A percentile compares a stretch with the other conserved stretches of the same genome.
phyloP scores from a whole-genome alignment of 2,888 invertebrate species.

The Meteorus cinctellus region DNA sequence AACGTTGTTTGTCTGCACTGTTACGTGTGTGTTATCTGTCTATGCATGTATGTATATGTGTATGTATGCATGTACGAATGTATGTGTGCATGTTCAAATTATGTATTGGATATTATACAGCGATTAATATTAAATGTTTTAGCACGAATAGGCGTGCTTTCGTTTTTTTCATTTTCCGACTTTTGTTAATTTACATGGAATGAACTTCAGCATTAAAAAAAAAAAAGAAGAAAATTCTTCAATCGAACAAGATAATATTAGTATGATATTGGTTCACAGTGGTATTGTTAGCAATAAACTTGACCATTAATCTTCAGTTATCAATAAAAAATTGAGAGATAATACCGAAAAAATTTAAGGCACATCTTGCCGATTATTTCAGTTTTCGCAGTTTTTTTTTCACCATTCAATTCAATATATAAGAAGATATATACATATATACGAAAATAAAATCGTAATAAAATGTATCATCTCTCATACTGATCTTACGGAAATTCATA shows the following conservation, averaged over 20 bases:
- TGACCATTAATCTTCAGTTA: neutral
- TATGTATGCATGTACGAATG: neutral
- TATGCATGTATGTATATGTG: neutral
- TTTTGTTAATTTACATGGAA: slow-evolving; percentile 30
- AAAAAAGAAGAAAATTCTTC: neutral
- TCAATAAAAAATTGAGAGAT: neutral
- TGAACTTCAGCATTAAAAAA: slow-evolving; percentile 5
- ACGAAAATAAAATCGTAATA: neutral
- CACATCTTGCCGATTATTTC: slow-evolving; percentile 3
- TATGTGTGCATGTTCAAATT: slow-evolving; percentile 11
- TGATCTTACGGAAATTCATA: neutral
- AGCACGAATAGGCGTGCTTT: slow-evolving; percentile 51
- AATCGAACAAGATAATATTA: neutral
- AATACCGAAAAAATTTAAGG: neutral
- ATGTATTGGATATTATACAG: slow-evolving; percentile 11
- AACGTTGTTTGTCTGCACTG: slow-evolving; percentile 65
- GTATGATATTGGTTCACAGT: neutral
- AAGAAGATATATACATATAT: slow-evolving; percentile 1
- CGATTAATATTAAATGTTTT: slow-evolving; percentile 37
- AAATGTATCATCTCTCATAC: slow-evolving; percentile 12
- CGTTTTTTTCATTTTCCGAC: neutral
- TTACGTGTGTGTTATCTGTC: neutral
- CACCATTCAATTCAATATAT: neutral
- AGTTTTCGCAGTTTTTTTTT: neutral
- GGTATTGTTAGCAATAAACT: neutral